Conservation (phyloP, 2,113 vertebrate genomes). For the Ceratotherium simum region DNA sequence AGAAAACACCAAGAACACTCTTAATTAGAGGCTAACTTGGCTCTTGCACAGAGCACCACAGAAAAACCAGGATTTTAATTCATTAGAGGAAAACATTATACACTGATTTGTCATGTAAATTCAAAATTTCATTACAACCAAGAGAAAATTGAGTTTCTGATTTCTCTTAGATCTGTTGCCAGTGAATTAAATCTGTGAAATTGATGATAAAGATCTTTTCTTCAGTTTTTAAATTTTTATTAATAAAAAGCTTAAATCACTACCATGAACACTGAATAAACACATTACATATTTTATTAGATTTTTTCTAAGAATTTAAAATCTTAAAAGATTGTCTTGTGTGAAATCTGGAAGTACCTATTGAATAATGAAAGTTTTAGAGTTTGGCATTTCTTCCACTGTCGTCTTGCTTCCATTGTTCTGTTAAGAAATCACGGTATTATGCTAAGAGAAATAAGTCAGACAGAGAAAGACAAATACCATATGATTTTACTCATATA, state of each 20-base stretch:
- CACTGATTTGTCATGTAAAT: neutral
- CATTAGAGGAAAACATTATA: neutral
- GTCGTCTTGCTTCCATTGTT: neutral
- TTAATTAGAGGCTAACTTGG: neutral
- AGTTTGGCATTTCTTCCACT: neutral
- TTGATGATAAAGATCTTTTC: neutral
- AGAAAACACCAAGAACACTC: neutral
- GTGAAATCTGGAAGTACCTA: neutral
- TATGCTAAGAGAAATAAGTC: too few species aligned
- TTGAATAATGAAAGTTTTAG: neutral
- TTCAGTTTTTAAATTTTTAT: neutral
- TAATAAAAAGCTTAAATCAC: neutral
- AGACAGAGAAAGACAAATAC: too few species aligned
- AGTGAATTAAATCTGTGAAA: neutral
- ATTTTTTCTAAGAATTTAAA: neutral
- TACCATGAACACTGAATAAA: neutral
- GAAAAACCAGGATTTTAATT: conserved; percentile 14
- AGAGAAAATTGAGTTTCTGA: conserved; percentile 47
- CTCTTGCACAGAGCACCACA: neutral
- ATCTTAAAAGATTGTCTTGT: neutral
- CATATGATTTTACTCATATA: too few species aligned
- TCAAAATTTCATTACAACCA: conserved; percentile 34
- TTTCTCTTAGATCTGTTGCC: neutral
- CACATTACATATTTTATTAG: neutral
- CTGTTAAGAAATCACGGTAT: neutral